These are phyloP conservation scores for Nannospalax galili DNA, from an alignment of 2,113 vertebrate genomes.

Conservation along the genomic window DNA sequence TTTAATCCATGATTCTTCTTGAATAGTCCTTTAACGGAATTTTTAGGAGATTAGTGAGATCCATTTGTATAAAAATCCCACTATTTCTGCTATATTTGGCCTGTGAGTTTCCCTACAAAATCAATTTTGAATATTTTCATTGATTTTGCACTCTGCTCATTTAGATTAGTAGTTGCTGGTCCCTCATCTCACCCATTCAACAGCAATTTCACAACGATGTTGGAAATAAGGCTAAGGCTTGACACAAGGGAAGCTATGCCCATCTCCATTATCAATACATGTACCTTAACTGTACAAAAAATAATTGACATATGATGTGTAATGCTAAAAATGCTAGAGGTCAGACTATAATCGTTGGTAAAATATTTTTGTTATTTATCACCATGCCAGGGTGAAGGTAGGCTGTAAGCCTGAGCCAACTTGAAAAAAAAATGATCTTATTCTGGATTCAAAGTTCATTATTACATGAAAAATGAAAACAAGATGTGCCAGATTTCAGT, in stretches of 20 bases:
- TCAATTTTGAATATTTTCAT: not conserved
- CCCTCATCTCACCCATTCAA: not conserved
- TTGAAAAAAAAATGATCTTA: not conserved
- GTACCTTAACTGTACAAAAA: not conserved
- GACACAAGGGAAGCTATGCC: not conserved
- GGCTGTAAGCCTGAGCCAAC: not conserved
- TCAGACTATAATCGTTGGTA: not conserved
- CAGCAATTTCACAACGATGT: not conserved
- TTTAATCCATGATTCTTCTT: not conserved
- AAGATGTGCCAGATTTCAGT: not conserved
- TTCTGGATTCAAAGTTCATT: not conserved
- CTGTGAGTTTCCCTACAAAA: not conserved
- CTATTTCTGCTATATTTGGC: not conserved
- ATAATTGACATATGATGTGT: not conserved
- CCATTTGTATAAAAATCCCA: not conserved
- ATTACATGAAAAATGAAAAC: not conserved
- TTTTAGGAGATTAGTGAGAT: not conserved
- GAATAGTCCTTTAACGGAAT: not conserved
- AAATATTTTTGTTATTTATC: not conserved
- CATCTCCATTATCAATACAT: constrained; percentile 7
- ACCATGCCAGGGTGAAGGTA: not conserved
- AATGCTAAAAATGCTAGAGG: constrained; percentile 1
- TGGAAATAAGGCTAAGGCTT: not conserved
- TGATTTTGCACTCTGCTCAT: not conserved
- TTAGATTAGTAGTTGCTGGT: not conserved